These are phyloP conservation scores for Cisticola juncidis DNA, from an alignment of 2,113 vertebrate species.

Conservation along the genomic window DNA sequence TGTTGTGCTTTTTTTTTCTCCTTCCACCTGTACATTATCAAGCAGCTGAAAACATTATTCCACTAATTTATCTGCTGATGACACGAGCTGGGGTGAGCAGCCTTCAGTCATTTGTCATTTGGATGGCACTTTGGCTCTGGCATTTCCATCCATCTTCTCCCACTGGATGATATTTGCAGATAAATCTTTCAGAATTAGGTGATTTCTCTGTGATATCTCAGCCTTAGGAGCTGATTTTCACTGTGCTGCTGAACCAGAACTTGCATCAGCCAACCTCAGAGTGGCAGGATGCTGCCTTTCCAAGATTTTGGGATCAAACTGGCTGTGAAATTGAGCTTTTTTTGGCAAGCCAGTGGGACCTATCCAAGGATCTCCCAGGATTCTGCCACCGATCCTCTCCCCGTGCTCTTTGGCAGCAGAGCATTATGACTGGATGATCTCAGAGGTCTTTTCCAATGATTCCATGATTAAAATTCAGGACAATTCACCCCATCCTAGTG, in stretches of 20 bases:
- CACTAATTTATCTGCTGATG: neutral
- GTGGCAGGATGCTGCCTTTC: neutral
- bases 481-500: neutral
- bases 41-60: conserved; percentile 20
- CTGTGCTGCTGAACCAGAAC: neutral
- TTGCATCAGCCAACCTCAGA: neutral
- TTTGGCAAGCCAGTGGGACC: neutral
- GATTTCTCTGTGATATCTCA: neutral
- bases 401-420: neutral
- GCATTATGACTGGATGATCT: neutral
- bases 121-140: neutral
- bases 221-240: neutral
- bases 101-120: neutral
- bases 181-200: neutral
- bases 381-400: neutral
- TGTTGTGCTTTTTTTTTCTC: neutral
- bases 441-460: neutral
- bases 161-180: neutral
- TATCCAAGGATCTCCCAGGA: accelerated
- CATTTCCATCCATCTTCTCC: neutral
- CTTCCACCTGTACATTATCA: neutral
- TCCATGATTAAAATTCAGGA: neutral
- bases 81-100: neutral
- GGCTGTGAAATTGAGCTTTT: neutral
- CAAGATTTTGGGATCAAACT: neutral